Base-by-base conservation (phyloP, 2,113 vertebrate species). In the Oncorhynchus nerka region DNA sequence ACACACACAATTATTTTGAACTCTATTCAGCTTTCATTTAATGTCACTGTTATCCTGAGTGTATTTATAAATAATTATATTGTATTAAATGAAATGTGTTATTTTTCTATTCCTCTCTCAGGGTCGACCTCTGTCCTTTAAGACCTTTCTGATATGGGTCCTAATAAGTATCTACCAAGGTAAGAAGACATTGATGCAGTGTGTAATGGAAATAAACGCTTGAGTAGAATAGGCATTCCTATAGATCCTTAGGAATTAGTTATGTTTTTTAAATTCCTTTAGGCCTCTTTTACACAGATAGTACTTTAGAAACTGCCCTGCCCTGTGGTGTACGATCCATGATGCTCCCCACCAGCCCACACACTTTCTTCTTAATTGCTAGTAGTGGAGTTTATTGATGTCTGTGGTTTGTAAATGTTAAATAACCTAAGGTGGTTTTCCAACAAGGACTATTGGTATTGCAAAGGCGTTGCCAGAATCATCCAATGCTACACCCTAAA, bases 111-210 rank as follows among this genome's bases (percentile, higher is more conserved):
- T 85, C 74, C 77, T 73, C 24, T 81, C 66, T 34, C 71, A 99
- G 97, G 97, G 97, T 20, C 95, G 97, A 64, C 97, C 97, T 0
- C 83, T 99, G 0, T 99, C 97, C 1, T 98, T 97, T 88, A 99
- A 99, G 93, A 99, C 97, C 0, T 99, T 99, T 92, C 91, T 99
- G 73, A 96, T 97, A 86, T 99, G 97, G 97, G 97, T 99, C 78
- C 84, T 99, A 80, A 99, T 99, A 86, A 99, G 97, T 89, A 97
- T 99, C 88, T 99, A 99, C 86, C 97, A 99, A 97, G 97, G 97
- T 99, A 94, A 94, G 45, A 45, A 45, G 39, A 45, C 39, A 45
- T 45, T 45, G 39, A 45, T 45, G 39, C 39, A 3, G 0, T 45
- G 39, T 45, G 39, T 45, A 9, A 11, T 45, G 39, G 39, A 45